A percentile compares a stretch with the other conserved stretches of the same genome.
Conservation (phyloP, 2,797 vertebrate genomes). For the Ptychadena robeensis region DNA sequence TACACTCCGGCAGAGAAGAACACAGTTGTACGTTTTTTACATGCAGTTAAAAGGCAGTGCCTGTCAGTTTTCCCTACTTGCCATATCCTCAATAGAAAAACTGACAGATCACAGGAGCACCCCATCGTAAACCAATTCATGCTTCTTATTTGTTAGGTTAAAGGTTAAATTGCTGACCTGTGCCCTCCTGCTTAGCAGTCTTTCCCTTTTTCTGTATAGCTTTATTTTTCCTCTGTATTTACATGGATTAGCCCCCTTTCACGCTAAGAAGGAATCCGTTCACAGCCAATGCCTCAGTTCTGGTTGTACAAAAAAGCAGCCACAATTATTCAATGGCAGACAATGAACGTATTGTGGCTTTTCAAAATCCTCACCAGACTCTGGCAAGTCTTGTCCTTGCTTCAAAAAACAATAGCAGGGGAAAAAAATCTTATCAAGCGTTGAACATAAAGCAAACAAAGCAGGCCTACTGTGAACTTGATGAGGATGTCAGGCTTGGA, state of each 20-base stretch:
- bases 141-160: constrained; percentile 99
- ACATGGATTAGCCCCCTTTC: constrained; percentile 99
- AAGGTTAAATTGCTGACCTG: constrained; percentile 99
- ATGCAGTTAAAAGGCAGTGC: constrained; percentile 81
- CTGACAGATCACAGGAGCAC: constrained; percentile 92
- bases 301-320: constrained; percentile 97
- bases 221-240: constrained; percentile 98
- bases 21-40: constrained; percentile 37
- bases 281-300: constrained; percentile 95
- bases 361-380: constrained; percentile 85
- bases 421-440: constrained; percentile 88
- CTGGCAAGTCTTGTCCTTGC: constrained; percentile 96
- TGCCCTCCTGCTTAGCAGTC: constrained; percentile 82
- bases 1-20: constrained; percentile 9
- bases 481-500: constrained; percentile 99
- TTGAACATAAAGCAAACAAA: constrained; percentile 99
- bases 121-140: constrained; percentile 99
- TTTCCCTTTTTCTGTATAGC: constrained; percentile 90
- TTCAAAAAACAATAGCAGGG: constrained; percentile 91
- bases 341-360: constrained; percentile 99
- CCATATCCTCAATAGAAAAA: constrained; percentile 87
- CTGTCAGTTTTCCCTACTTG: constrained; percentile 87
- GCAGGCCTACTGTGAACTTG: constrained; percentile 91
- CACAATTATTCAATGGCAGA: constrained; percentile 97
- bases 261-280: constrained; percentile 97